Conservation (phyloP, 2,888 invertebrate species). For the Ptilodon capucinus region DNA sequence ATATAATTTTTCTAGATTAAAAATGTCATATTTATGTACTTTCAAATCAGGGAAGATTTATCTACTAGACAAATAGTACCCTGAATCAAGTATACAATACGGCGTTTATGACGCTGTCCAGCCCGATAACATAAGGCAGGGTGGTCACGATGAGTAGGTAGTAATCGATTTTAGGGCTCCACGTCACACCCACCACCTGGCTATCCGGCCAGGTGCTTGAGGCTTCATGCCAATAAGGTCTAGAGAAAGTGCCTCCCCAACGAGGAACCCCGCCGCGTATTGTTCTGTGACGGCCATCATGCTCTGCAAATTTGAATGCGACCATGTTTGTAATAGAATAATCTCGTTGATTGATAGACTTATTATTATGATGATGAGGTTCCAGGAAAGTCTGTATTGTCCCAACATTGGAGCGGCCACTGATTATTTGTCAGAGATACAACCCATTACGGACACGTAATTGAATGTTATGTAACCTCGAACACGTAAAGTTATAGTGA, state of each 20-base stretch:
- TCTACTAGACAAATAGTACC: no score
- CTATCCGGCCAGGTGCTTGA: constrained; percentile 34
- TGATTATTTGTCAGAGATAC: constrained; percentile 61
- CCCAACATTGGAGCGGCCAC: constrained; percentile 51
- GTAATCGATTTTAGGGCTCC: constrained; percentile 22
- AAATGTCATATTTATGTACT: no score
- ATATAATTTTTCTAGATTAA: no score
- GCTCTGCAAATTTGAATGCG: constrained; percentile 67
- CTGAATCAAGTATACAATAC: constrained; percentile 10
- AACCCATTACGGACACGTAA: constrained; percentile 58
- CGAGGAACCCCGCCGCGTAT: constrained; percentile 45
- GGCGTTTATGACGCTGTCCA: constrained; percentile 29
- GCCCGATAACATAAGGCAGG: constrained; percentile 29
- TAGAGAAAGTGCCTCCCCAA: constrained; percentile 57
- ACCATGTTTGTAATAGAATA: constrained; percentile 63
- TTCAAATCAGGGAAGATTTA: no score
- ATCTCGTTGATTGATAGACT: constrained; percentile 72
- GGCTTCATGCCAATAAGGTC: constrained; percentile 43
- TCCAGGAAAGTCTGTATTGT: constrained; percentile 63
- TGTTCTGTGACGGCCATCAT: constrained; percentile 63
- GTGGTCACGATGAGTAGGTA: constrained; percentile 25
- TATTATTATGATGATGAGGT: constrained; percentile 71
- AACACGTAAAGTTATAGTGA: constrained; percentile 61
- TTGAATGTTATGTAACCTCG: constrained; percentile 70
- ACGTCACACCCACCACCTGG: constrained; percentile 15